Base-by-base conservation (phyloP, 1,140 invertebrate species). In the Heliothis subflexa region DNA sequence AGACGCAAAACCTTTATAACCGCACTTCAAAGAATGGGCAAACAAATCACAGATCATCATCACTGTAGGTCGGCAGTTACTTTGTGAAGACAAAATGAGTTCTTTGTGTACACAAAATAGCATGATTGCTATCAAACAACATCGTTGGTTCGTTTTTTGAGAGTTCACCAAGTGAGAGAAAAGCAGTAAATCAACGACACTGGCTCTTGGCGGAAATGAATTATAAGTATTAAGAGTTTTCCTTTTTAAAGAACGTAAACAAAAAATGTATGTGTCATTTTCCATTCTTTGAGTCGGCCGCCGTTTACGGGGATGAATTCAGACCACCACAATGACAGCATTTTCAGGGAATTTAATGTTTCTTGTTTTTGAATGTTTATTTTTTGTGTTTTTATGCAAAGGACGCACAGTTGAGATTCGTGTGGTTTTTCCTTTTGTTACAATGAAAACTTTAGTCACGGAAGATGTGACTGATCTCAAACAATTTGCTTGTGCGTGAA, bases 51-150 rank as follows among this genome's bases (percentile, higher is more conserved):
- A 77, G 50, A 77, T 77, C 62, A 77, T 77, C 62, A 77, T 28
- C 61, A 28, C 62, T 16, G 52, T 61, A 77, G 52, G 74, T 66
- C 62, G 47, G 18, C 55, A 66, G 74, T 68, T 77, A 77, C 47
- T 52, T 77, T 77, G 62, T 57, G 66, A 77, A 77, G 74, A 77
- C 74, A 72, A 71, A 78, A 75, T 79, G 71, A 70, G 50, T 70
- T 70, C 71, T 79, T 79, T 79, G 71, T 79, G 78, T 70, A 59
- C 52, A 79, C 74, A 77, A 77, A 75, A 79, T 75, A 75, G 62
- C 61, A 57, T 70, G 78, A 74, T 75, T 78, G 71, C 61, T 68
- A 50, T 79, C 71, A 75, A 79, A 74, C 71, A 68, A 66, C 61
- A 68, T 79, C 72, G 62, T 77, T 77, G 62, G n/a, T 77, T 77